Evolutionary conservation across 2,888 invertebrate genomes (phyloP).

Genomic region (Eupithecia subfuscata): DNA sequence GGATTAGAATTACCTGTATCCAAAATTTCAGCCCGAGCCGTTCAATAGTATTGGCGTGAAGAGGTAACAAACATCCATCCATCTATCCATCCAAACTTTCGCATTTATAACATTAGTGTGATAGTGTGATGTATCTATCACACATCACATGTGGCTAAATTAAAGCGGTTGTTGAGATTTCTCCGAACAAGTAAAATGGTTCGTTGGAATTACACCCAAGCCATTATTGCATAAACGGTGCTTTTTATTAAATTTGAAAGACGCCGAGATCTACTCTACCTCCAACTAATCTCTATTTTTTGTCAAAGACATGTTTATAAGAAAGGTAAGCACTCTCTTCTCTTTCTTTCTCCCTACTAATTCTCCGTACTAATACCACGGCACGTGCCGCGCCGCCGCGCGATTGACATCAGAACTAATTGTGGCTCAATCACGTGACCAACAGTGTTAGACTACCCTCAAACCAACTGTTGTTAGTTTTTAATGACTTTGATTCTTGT

Average conservation of each 20-base stretch:
- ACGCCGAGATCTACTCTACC: neutral
- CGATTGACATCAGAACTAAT: conserved; percentile 40
- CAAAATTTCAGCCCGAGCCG: too few relatives aligned
- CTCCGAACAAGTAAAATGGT: neutral
- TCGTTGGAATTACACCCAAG: neutral
- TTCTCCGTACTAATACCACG: conserved; percentile 27
- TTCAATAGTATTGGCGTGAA: too few relatives aligned
- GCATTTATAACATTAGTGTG: too few relatives aligned
- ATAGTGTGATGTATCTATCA: too few relatives aligned
- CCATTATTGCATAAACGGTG: neutral
- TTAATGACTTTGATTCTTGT: conserved; percentile 12
- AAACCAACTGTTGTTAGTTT: neutral
- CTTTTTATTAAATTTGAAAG: neutral
- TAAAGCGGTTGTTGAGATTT: neutral
- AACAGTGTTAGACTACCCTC: conserved; percentile 18
- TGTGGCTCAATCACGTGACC: conserved; percentile 27
- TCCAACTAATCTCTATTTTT: neutral
- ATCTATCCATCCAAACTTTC: too few relatives aligned
- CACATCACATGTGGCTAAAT: too few relatives aligned
- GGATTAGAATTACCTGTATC: too few relatives aligned
- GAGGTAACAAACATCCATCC: too few relatives aligned
- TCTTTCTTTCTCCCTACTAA: conserved; percentile 13
- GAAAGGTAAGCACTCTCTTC: neutral
- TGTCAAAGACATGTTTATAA: neutral
- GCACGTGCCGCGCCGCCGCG: conserved; percentile 36